phyloP scores from a whole-genome alignment of 2,113 vertebrate species.

The Plotosus lineatus region DNA sequence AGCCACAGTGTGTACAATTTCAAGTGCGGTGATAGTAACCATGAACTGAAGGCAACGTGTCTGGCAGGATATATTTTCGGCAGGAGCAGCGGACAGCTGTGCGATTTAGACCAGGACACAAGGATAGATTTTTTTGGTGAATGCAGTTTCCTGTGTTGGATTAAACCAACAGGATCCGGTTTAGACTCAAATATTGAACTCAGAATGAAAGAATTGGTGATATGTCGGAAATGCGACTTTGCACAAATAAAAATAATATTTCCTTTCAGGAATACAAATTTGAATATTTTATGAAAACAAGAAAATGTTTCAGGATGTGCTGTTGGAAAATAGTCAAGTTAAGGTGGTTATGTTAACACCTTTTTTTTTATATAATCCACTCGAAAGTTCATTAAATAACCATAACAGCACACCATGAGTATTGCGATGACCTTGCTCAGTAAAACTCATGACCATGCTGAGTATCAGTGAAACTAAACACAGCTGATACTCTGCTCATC shows the following conservation, averaged over 20 bases:
- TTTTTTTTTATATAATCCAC: neutral
- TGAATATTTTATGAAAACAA: neutral
- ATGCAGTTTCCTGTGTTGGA: constrained; percentile 1
- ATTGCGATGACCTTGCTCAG: neutral
- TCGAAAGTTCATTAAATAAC: neutral
- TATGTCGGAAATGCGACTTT: neutral
- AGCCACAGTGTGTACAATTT: constrained; percentile 17
- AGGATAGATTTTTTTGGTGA: neutral
- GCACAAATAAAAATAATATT: neutral
- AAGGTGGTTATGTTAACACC: neutral
- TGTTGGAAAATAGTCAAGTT: neutral
- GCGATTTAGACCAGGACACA: neutral
- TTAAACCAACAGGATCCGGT: neutral
- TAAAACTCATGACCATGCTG: neutral
- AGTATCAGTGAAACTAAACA: neutral
- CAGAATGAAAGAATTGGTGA: neutral
- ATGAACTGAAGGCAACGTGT: neutral
- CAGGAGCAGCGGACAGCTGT: neutral
- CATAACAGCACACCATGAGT: neutral
- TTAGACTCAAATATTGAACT: neutral
- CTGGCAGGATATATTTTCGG: neutral
- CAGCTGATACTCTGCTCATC: neutral
- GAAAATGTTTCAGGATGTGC: neutral
- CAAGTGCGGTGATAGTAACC: constrained; percentile 20
- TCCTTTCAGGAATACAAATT: neutral